A percentile compares a stretch with the other conserved stretches of the same genome.
These are phyloP conservation scores for Chromobotia macracanthus DNA, from an alignment of 2,797 vertebrate genomes.

Conservation along the genomic window DNA sequence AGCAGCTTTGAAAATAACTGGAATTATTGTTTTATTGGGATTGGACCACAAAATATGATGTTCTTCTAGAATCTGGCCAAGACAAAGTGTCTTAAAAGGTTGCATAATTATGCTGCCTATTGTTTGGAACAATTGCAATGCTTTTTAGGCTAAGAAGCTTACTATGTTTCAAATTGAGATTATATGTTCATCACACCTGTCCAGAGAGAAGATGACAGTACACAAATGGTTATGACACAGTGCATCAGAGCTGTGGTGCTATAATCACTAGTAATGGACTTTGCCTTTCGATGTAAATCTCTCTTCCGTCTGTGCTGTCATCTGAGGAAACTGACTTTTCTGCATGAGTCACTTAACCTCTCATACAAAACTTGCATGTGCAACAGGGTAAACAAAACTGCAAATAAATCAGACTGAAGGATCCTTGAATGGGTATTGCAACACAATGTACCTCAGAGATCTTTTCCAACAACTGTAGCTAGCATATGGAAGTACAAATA, in stretches of 20 bases:
- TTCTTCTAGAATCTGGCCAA: too few relatives aligned
- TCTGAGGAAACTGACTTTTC: neutral
- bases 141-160: neutral
- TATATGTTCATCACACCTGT: constrained; percentile 6
- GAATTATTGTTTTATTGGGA: too few relatives aligned
- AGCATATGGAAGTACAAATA: neutral
- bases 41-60: too few relatives aligned
- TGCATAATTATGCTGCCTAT: too few relatives aligned
- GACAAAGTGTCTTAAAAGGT: too few relatives aligned
- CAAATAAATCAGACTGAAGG: neutral
- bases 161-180: neutral
- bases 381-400: constrained; percentile 19
- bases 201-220: constrained; percentile 55
- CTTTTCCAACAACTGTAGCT: neutral
- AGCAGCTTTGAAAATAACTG: too few relatives aligned
- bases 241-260: constrained; percentile 52
- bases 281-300: constrained; percentile 5
- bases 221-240: constrained; percentile 11
- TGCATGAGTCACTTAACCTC: neutral
- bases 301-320: neutral
- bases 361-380: neutral
- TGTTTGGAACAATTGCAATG: too few relatives aligned
- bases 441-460: neutral
- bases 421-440: neutral
- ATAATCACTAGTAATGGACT: constrained; percentile 48